Conservation (phyloP, 2,113 vertebrate genomes). For the Chiloscyllium plagiosum region DNA sequence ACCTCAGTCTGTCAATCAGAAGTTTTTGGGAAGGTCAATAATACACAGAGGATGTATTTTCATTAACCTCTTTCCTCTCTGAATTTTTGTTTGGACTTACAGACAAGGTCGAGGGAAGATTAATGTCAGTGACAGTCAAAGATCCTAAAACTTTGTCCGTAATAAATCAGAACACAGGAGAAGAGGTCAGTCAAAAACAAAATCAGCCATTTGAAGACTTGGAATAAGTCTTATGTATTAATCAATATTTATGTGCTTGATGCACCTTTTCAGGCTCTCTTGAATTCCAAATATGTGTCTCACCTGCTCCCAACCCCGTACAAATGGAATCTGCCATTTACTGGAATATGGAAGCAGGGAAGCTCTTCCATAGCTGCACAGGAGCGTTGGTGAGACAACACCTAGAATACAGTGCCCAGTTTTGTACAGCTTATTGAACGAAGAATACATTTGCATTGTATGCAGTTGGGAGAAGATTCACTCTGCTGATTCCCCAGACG, state of each 20-base stretch:
- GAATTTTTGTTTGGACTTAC: background rate
- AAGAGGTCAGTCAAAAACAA: slow-evolving; percentile 39
- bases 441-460: too few species aligned
- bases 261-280: background rate
- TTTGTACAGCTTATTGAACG: background rate
- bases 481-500: too few species aligned
- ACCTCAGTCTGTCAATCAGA: background rate
- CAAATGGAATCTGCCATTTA: background rate
- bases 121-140: slow-evolving; percentile 38
- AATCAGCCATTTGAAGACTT: background rate
- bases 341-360: background rate
- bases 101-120: slow-evolving; percentile 38
- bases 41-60: background rate
- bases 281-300: background rate
- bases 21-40: background rate
- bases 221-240: too few species aligned
- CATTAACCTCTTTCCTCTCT: background rate
- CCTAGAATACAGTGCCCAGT: background rate
- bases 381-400: background rate
- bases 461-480: too few species aligned
- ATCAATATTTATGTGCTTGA: background rate
- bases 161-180: slow-evolving; percentile 39
- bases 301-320: background rate
- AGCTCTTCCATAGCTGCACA: background rate
- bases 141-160: slow-evolving; percentile 42